These are phyloP conservation scores for Cinclus mexicanus DNA, from an alignment of 2,113 vertebrate species.

Conservation along the genomic window DNA sequence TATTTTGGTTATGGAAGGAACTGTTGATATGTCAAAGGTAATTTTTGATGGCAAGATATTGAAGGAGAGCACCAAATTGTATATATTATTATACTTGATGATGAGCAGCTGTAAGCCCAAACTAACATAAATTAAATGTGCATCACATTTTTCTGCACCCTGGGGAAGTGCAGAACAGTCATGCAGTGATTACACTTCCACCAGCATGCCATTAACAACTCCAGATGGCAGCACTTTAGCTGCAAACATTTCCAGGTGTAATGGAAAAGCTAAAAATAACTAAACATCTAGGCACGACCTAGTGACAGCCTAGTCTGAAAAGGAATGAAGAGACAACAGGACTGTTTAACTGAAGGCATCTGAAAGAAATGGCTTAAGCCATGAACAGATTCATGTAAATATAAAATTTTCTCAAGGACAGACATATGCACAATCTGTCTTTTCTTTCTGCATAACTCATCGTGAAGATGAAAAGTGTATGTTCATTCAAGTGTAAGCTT, in stretches of 20 bases:
- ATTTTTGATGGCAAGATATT: slow-evolving; percentile 39
- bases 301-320: slow-evolving; percentile 47
- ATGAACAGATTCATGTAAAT: background rate
- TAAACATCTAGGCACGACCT: slow-evolving; percentile 44
- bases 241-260: slow-evolving; percentile 61
- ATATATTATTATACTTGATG: slow-evolving; percentile 55
- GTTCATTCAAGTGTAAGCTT: background rate
- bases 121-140: slow-evolving; percentile 67
- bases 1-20: slow-evolving; percentile 35
- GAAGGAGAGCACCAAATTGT: slow-evolving; percentile 50
- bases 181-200: slow-evolving; percentile 59
- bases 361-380: background rate
- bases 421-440: background rate
- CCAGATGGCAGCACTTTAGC: slow-evolving; percentile 69
- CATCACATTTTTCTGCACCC: slow-evolving; percentile 51
- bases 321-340: slow-evolving; percentile 7
- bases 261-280: slow-evolving; percentile 59
- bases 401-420: background rate
- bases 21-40: slow-evolving; percentile 35
- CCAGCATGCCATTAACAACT: slow-evolving; percentile 67
- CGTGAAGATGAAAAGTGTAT: background rate
- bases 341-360: background rate
- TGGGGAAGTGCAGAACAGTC: slow-evolving; percentile 50
- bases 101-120: slow-evolving; percentile 58
- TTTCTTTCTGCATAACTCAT: background rate